Evolutionary conservation across 1,140 invertebrate species (phyloP).

Genomic region (Drosophila funebris): DNA sequence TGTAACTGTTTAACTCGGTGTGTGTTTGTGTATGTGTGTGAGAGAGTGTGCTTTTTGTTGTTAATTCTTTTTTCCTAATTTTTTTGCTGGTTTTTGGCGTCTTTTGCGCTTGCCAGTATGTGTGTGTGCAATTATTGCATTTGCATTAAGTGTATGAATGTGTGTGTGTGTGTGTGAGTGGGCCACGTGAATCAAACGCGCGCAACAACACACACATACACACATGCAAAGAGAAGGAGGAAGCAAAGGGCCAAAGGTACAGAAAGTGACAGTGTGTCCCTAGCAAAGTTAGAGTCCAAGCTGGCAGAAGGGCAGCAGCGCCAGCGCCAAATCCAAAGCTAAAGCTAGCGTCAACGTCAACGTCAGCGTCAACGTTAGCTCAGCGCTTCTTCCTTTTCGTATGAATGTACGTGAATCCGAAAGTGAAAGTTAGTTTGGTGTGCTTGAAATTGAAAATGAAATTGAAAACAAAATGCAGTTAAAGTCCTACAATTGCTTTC

Average conservation of each 20-base stretch:
- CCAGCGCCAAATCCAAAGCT: neutral
- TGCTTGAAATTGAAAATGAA: slow-evolving; percentile 12
- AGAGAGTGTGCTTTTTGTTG: slow-evolving; percentile 7
- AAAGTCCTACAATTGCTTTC: neutral
- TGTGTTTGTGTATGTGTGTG: slow-evolving; percentile 31
- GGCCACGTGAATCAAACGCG: slow-evolving; percentile 77
- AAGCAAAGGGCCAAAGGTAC: slow-evolving; percentile 25
- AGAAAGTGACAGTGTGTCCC: slow-evolving; percentile 60
- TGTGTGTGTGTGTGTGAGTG: slow-evolving; percentile 35
- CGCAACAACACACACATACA: slow-evolving; percentile 51
- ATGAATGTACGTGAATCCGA: slow-evolving; percentile 33
- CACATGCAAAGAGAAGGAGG: slow-evolving; percentile 27
- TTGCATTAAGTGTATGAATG: slow-evolving; percentile 11
- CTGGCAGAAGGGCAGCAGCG: slow-evolving; percentile 1
- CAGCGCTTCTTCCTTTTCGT: slow-evolving; percentile 19
- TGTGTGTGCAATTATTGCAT: slow-evolving; percentile 37
- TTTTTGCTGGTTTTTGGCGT: neutral
- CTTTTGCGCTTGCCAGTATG: neutral
- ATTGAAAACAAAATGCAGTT: slow-evolving; percentile 23
- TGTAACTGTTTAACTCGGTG: slow-evolving; percentile 22
- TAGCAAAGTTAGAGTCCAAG: slow-evolving; percentile 18
- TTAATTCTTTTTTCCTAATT: no score
- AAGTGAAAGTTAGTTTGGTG: slow-evolving; percentile 55
- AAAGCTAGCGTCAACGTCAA: no score
- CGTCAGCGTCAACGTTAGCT: neutral